Conservation (phyloP, 2,797 vertebrate genomes). For the Sardinella longiceps region DNA sequence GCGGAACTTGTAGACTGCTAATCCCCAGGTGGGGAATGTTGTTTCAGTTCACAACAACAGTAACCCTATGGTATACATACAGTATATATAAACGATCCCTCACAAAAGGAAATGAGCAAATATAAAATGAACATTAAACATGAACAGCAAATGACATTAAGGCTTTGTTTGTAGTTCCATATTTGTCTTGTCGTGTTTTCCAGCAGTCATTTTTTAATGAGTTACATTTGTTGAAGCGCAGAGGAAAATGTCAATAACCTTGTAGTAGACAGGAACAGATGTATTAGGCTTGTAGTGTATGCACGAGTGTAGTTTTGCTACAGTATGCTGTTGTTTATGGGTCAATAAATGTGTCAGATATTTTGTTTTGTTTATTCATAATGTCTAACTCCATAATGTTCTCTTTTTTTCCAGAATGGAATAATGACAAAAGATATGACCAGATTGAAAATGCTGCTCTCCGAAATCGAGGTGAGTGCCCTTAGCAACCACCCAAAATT, state of each 20-base stretch:
- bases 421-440: slow-evolving; percentile 96
- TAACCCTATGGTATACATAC: too few relatives aligned
- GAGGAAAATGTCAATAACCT: neutral
- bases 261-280: neutral
- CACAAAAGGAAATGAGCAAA: too few relatives aligned
- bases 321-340: neutral
- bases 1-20: neutral
- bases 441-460: slow-evolving; percentile 92
- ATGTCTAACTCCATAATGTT: neutral
- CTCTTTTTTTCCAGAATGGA: slow-evolving; percentile 82
- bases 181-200: neutral
- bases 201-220: neutral
- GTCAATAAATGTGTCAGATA: neutral
- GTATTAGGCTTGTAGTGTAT: neutral
- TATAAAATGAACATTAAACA: too few relatives aligned
- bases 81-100: too few relatives aligned
- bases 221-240: neutral
- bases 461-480: slow-evolving; percentile 91
- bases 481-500: neutral
- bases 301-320: neutral
- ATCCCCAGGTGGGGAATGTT: neutral
- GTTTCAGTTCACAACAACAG: too few relatives aligned
- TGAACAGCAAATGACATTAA: neutral
- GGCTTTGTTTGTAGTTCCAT: neutral
- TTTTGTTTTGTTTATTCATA: slow-evolving; percentile 14